Conservation (phyloP, 2,797 vertebrate species). For the Peromyscus nudipes region DNA sequence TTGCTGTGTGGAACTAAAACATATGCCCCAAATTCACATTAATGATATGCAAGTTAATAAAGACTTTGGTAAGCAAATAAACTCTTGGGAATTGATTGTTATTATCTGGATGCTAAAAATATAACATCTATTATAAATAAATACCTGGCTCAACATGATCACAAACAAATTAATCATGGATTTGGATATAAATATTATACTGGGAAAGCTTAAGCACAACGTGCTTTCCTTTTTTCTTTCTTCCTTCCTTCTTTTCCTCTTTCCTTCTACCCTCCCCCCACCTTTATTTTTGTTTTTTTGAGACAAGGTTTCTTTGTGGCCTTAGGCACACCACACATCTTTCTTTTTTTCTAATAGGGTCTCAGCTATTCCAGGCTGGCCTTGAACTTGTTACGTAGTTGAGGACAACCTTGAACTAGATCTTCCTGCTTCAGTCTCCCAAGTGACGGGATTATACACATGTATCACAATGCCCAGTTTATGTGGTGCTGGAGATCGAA, state of each 20-base stretch:
- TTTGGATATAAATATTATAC: constrained; percentile 55
- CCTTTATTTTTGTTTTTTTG: not conserved
- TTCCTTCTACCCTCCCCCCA: not conserved
- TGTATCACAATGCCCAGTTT: not conserved
- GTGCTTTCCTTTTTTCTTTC: not conserved
- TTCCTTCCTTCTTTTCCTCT: rapidly evolving
- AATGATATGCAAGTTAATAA: constrained; percentile 64
- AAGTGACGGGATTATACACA: not conserved
- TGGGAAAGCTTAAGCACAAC: constrained; percentile 1
- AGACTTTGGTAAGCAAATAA: constrained; percentile 56
- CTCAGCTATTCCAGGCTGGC: not conserved
- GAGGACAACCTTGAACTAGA: not conserved
- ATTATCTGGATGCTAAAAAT: constrained; percentile 66
- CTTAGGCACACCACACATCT: not conserved
- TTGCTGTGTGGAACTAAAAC: constrained; percentile 59
- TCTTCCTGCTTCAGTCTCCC: not conserved
- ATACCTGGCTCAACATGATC: constrained; percentile 49
- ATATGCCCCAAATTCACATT: constrained; percentile 16
- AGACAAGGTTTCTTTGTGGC: not conserved
- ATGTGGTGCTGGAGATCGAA: not conserved
- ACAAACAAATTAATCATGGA: constrained; percentile 39
- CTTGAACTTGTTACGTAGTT: not conserved
- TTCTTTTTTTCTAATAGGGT: not conserved
- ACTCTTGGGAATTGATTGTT: constrained; percentile 33
- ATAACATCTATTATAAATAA: constrained; percentile 52